A percentile compares a stretch with the other conserved stretches of the same genome.
phyloP scores from a whole-genome alignment of 1,140 invertebrate species.

The Campodea augens region DNA sequence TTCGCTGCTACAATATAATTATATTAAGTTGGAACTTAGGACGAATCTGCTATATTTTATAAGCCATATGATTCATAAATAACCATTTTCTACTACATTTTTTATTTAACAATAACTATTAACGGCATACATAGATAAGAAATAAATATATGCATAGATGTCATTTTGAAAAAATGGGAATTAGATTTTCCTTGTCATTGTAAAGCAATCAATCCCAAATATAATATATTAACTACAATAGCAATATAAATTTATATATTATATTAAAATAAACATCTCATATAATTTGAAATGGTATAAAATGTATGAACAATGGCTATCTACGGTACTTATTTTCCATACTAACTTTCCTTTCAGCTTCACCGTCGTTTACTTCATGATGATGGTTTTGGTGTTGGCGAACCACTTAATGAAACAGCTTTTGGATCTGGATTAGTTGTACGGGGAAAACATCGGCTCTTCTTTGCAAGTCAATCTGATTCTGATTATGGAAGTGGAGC shows the following conservation, averaged over 20 bases:
- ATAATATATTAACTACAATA: not conserved
- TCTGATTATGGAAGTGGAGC: no score
- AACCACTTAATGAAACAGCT: slow-evolving; percentile 40
- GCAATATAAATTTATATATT: not conserved
- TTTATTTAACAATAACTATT: no score
- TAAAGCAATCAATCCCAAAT: not conserved
- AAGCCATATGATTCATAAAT: no score
- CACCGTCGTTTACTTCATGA: slow-evolving; percentile 38
- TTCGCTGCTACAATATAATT: no score
- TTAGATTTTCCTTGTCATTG: not conserved
- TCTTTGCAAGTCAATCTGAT: no score
- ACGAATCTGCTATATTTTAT: no score
- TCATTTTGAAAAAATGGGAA: not conserved
- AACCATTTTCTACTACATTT: no score
- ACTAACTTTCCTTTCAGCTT: slow-evolving; percentile 25
- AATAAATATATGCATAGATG: no score
- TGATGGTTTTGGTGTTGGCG: slow-evolving; percentile 43
- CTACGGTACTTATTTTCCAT: no score
- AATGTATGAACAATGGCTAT: not conserved
- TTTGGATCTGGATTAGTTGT: slow-evolving; percentile 36
- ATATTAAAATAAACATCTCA: not conserved
- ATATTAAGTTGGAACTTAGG: no score
- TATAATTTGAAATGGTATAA: not conserved
- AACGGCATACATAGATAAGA: no score
- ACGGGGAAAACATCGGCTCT: slow-evolving; percentile 31